These are phyloP conservation scores for Passerculus sandwichensis DNA, from an alignment of 2,797 vertebrate species.

Conservation along the genomic window DNA sequence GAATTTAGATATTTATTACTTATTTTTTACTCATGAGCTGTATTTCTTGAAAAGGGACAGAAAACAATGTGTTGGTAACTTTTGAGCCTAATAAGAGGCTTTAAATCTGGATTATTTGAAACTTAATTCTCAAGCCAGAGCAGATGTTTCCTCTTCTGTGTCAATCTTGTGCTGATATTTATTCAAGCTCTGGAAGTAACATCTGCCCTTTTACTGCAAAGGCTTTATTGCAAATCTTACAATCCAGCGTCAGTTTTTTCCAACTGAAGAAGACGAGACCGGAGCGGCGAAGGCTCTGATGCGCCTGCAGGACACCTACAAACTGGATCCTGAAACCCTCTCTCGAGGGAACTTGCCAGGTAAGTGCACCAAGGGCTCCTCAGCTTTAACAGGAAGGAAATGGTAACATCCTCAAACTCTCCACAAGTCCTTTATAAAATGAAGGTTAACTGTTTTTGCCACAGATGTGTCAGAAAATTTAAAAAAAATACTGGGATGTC, in stretches of 20 bases:
- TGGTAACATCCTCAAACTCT: neutral
- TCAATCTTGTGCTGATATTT: neutral
- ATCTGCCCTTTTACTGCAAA: slow-evolving; percentile 58
- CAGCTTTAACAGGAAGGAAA: neutral
- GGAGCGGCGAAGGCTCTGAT: slow-evolving; percentile 94
- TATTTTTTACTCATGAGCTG: neutral
- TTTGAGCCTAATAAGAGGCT: neutral
- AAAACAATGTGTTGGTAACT: neutral
- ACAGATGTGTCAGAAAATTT: neutral
- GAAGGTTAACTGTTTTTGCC: neutral
- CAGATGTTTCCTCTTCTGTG: neutral
- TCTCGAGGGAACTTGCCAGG: slow-evolving; percentile 92
- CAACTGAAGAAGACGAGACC: slow-evolving; percentile 90
- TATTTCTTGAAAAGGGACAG: neutral
- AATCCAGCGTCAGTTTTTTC: slow-evolving; percentile 90
- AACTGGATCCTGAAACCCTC: slow-evolving; percentile 91
- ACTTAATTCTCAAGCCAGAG: neutral
- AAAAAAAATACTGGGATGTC: neutral
- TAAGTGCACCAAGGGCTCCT: slow-evolving; percentile 34
- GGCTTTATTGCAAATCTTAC: slow-evolving; percentile 95
- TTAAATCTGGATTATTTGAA: neutral
- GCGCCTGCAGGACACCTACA: slow-evolving; percentile 97
- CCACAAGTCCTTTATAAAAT: neutral
- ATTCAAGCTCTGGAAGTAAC: neutral
- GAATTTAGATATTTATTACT: neutral